A percentile compares a stretch with the other conserved stretches of the same genome.
Evolutionary conservation across 2,888 invertebrate genomes (phyloP).

Genomic region (Pyrgus malvae): DNA sequence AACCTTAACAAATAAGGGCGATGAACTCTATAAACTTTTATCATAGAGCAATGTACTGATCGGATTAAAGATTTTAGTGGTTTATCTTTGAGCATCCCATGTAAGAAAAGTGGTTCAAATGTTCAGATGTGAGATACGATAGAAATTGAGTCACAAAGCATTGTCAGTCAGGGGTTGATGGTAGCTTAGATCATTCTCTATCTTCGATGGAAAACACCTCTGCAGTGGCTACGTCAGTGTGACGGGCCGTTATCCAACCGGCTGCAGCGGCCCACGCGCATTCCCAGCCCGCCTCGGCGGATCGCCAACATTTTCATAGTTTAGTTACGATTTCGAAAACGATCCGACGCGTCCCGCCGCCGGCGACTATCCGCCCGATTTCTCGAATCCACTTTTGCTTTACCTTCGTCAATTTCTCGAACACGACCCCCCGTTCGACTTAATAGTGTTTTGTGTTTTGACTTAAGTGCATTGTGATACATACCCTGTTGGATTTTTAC

Average conservation of each 20-base stretch:
- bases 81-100: too few relatives aligned
- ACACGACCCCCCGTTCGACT: slow-evolving; percentile 43
- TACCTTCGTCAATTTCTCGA: slow-evolving; percentile 69
- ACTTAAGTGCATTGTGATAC: slow-evolving; percentile 49
- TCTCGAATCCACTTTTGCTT: slow-evolving; percentile 67
- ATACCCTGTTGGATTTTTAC: slow-evolving; percentile 58
- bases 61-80: too few relatives aligned
- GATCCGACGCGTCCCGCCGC: slow-evolving; percentile 82
- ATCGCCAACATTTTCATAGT: slow-evolving; percentile 77
- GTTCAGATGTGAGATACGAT: too few relatives aligned
- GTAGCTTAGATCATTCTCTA: slow-evolving; percentile 45
- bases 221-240: slow-evolving; percentile 69
- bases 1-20: slow-evolving; percentile 12
- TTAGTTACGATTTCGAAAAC: slow-evolving; percentile 83
- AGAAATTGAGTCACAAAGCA: slow-evolving; percentile 12
- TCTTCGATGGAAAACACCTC: slow-evolving; percentile 80
- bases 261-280: slow-evolving; percentile 72
- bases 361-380: slow-evolving; percentile 71
- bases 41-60: slow-evolving; percentile 1
- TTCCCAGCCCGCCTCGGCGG: slow-evolving; percentile 75
- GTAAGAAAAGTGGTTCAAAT: too few relatives aligned
- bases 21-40: slow-evolving; percentile 12
- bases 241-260: slow-evolving; percentile 70
- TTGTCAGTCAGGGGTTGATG: slow-evolving; percentile 18
- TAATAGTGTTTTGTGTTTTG: slow-evolving; percentile 56